Base-by-base conservation (phyloP, 2,888 invertebrate genomes). In the Meteorus cinctellus region DNA sequence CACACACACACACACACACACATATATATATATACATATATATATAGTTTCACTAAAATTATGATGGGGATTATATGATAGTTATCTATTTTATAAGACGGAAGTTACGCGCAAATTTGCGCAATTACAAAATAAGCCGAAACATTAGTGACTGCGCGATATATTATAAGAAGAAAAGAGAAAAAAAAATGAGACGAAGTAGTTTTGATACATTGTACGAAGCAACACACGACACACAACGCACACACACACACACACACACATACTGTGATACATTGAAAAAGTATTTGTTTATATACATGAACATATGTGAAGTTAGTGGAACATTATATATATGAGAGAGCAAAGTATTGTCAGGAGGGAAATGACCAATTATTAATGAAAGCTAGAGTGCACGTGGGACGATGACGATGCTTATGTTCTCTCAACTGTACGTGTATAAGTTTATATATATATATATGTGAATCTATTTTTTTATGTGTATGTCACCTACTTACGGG, bases 291-390 rank as follows among this genome's bases (percentile, higher is more conserved):
- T 55, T 45, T 31, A 65, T 65, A 10, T 63, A 29, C 8, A 34
- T 36, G 19, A 36, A 10, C 24, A 72, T 55, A 74, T 71, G 70
- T 63, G 62, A 27, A 75, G 60, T 75, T 77, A 27, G 24, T 72
- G n/a, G 66, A 66, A 60, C 55, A 63, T 66, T 60, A 60, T 74
- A 27, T 74, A 27, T 73, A 66, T 10, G 45, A 34, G 48, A 48
- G 48, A 60, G 45, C n/a, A 36, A 41, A 8, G 45, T 62, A 69
- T 27, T 69, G 51, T 67, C 62, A 74, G 75, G 81, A 80, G 82
- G 82, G 82, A 82, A 82, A 82, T 82, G 80, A 77, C 77, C 82
- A 82, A 82, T 82, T 82, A 82, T 81, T 80, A 78, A 79, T 75
- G 77, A 80, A 78, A 62, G 72, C 80, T 75, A 59, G 69, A 77